phyloP scores from a whole-genome alignment of 2,797 vertebrate species.

The Nyctalus aviator region DNA sequence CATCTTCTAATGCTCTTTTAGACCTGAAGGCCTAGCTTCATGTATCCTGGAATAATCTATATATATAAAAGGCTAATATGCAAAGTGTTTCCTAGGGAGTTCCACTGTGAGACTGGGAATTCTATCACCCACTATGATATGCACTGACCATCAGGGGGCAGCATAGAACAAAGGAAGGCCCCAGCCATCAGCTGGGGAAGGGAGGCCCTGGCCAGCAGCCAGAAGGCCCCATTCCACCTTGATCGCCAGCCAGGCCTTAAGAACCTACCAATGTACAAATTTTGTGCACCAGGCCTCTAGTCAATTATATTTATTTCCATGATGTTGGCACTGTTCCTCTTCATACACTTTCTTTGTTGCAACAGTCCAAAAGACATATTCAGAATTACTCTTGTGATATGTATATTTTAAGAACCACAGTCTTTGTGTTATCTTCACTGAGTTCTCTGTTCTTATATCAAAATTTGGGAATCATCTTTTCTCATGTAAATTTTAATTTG shows the following conservation, averaged over 20 bases:
- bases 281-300: too few relatives aligned
- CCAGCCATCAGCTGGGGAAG: too few relatives aligned
- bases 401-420: constrained; percentile 32
- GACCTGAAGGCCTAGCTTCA: not conserved
- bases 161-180: too few relatives aligned
- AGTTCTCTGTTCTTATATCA: constrained; percentile 32
- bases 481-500: constrained; percentile 36
- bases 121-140: too few relatives aligned
- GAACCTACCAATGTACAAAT: too few relatives aligned
- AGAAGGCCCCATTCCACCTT: too few relatives aligned
- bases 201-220: too few relatives aligned
- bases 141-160: too few relatives aligned
- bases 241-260: too few relatives aligned
- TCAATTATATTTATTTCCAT: constrained; percentile 27
- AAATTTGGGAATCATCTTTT: not conserved
- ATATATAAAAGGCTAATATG: too few relatives aligned
- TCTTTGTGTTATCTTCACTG: not conserved
- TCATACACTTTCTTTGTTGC: constrained; percentile 49
- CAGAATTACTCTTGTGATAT: not conserved
- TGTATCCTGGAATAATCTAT: not conserved
- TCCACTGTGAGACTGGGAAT: too few relatives aligned
- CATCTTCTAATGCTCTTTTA: not conserved
- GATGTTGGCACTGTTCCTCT: not conserved
- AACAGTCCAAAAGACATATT: not conserved
- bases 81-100: too few relatives aligned